Evolutionary conservation across 2,797 vertebrate genomes (phyloP).

Genomic region (Neosalanx taihuensis): DNA sequence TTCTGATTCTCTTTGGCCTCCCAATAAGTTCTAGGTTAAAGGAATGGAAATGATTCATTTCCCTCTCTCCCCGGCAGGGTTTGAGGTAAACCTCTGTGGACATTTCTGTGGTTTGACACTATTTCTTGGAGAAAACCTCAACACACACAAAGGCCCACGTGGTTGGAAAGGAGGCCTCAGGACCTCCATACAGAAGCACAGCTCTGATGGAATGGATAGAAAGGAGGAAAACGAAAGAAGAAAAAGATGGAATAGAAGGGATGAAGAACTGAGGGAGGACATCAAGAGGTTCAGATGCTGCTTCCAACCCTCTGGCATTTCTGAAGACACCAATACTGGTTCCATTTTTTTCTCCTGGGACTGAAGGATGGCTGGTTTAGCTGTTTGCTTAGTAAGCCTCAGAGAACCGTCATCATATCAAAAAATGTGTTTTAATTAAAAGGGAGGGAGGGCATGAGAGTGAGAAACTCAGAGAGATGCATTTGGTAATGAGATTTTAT

Average conservation of each 20-base stretch:
- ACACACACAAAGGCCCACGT: constrained; percentile 20
- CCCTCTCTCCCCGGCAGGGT: constrained; percentile 36
- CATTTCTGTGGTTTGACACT: constrained; percentile 53
- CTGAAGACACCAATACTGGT: constrained; percentile 6
- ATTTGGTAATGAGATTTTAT: constrained; percentile 40
- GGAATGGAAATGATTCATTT: constrained; percentile 42
- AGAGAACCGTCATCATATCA: neutral
- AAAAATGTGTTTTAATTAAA: neutral
- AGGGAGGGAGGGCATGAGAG: constrained; percentile 11
- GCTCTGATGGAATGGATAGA: neutral
- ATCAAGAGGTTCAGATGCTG: neutral
- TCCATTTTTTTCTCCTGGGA: neutral
- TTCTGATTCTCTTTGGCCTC: constrained; percentile 22
- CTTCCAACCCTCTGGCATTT: neutral
- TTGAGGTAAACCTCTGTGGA: constrained; percentile 52
- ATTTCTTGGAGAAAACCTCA: constrained; percentile 50
- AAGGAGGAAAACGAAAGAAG: neutral
- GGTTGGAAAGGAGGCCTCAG: no score
- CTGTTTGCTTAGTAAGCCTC: neutral
- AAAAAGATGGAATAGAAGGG: neutral
- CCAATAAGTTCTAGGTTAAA: constrained; percentile 24
- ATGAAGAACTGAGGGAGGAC: neutral
- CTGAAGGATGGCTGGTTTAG: neutral
- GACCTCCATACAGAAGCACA: constrained; percentile 3
- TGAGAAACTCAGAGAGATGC: constrained; percentile 14